Evolutionary conservation across 1,140 invertebrate genomes (phyloP), one percentile per base, ranked within the genome.

Genomic region (Drosophila truncata): DNA sequence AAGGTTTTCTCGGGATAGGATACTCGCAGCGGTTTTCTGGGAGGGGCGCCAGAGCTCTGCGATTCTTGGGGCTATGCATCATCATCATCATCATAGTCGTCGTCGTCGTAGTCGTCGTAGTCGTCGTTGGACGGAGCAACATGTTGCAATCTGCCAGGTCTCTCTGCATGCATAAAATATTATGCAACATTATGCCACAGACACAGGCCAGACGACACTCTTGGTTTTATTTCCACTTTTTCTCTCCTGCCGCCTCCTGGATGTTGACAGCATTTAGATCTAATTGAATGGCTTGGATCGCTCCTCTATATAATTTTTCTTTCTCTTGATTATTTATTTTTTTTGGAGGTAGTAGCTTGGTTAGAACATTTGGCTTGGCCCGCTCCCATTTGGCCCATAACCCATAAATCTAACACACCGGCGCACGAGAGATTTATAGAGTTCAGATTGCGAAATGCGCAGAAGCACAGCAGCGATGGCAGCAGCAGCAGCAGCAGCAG

Each of bases 131-230:
- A 49, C 47, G 5, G 44, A 71, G 74, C 84, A 88, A 77, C 84
- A 87, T 87, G 84, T 87, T 87, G 84, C 84, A 87, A 86, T 77
- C 86, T 81, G 80, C 83, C 67, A 84, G 84, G 84, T 84, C 84
- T 90, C 83, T 84, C 84, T 90, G 85, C 85, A 90, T 90, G 85
- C 82, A 90, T 91, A 90, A 90, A 90, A 85, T 84, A 83, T 80
- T 80, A 78, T 78, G 74, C 74, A 78, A 82, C 77, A 83, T 90
- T 88, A 87, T 90, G 85, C 82, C 83, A 91, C 71, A 82, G 74
- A 80, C 80, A 80, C 49, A 61, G 76, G 60, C 71, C 78, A 83
- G 85, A 78, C 81, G 82, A 64, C 81, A 63, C 66, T 80, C 70
- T 63, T 61, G 63, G 74, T 49, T 78, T 55, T 29, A 60, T 55